Base-by-base conservation (phyloP, 2,888 invertebrate species). In the Nemapogon koenigi region DNA sequence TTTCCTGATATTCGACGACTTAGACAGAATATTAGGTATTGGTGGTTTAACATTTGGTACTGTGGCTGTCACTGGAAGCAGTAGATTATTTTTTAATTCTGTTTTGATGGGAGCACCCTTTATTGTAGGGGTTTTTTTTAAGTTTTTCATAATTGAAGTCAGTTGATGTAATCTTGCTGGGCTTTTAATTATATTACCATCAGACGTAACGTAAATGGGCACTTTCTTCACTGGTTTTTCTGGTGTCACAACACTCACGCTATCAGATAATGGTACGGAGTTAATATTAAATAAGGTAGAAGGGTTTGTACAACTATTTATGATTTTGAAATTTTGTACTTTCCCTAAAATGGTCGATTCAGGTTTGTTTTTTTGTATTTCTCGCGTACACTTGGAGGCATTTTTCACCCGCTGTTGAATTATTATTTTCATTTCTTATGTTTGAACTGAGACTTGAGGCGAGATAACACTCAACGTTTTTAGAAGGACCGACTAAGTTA, bases 231-330 rank as follows among this genome's bases (percentile, higher is more conserved):
- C 86, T 37, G 87, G 83, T 49, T 66, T 85, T 52, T 87, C 87
- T 1, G 87, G 82, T 1, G 85, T 85, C 41, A 88, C 60, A 27
- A 85, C 80, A 49, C 88, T 87, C 47, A 89, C 89, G 19, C 86
- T 85, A 27, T 89, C 59, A 3, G 89, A 87, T 43, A 89, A 86
- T 1, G 89, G 89, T 87, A 89, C 88, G 2, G 87, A 87, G 58
- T 87, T 86, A 22, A 89, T 89, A 55, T 90, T 89, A 46, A 89
- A 84, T 44, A 83, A 63, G n/a, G n/a, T n/a, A n/a, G n/a, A n/a
- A n/a, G n/a, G n/a, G n/a, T n/a, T n/a, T n/a, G n/a, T n/a, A n/a
- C n/a, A n/a, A n/a, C n/a, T n/a, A n/a, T n/a, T n/a, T n/a, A n/a
- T n/a, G n/a, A n/a, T n/a, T n/a, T n/a, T n/a, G n/a, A n/a, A n/a